These are phyloP conservation scores for Yponomeuta evonymella DNA, from an alignment of 2,888 invertebrate genomes.

Conservation along the genomic window DNA sequence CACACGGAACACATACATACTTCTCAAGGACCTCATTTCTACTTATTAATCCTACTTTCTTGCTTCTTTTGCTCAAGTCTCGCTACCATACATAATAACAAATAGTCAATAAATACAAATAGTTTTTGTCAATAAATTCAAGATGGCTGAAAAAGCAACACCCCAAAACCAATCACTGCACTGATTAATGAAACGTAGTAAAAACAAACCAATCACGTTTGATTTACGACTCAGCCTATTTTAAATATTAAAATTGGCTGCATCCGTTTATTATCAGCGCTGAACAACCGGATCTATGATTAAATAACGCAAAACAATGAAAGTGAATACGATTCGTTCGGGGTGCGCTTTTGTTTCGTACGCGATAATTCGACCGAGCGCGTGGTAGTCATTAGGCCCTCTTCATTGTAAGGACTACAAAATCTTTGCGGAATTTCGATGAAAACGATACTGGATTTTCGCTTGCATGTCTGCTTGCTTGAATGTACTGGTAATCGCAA, in stretches of 20 bases:
- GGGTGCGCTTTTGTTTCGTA: slow-evolving; percentile 31
- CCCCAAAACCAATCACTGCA: slow-evolving; percentile 33
- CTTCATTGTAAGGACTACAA: slow-evolving; percentile 16
- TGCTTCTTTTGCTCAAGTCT: too few species aligned
- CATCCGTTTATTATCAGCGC: slow-evolving; percentile 46
- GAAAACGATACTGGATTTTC: too few species aligned
- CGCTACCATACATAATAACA: too few species aligned
- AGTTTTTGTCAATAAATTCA: too few species aligned
- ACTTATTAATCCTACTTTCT: too few species aligned
- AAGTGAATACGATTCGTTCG: slow-evolving; percentile 23
- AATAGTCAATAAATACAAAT: too few species aligned
- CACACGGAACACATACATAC: too few species aligned
- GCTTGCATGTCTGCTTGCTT: too few species aligned
- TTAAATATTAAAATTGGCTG: slow-evolving; percentile 46
- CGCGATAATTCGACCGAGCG: slow-evolving; percentile 13
- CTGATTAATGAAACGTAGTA: slow-evolving; percentile 20
- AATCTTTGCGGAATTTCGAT: neutral
- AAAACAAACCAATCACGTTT: slow-evolving; percentile 37
- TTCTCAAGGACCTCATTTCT: too few species aligned
- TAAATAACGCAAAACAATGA: slow-evolving; percentile 44
- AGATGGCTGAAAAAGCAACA: neutral
- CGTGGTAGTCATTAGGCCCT: slow-evolving; percentile 28
- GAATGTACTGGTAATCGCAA: too few species aligned
- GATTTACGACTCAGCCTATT: slow-evolving; percentile 53
- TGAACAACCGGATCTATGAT: slow-evolving; percentile 47